These are phyloP conservation scores for Drusus annulatus DNA, from an alignment of 1,140 invertebrate genomes.

Conservation along the genomic window DNA sequence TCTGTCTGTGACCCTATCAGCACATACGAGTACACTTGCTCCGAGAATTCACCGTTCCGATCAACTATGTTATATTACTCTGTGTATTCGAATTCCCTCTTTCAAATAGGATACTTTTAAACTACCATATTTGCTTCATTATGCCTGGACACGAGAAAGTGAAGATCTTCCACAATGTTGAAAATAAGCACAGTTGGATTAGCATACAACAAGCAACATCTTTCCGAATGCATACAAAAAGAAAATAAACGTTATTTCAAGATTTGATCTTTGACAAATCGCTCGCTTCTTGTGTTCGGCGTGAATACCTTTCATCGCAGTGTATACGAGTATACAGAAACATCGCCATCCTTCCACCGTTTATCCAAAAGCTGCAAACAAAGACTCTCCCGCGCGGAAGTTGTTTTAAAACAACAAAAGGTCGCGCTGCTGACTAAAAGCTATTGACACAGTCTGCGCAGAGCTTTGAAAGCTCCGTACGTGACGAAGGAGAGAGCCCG, in stretches of 20 bases:
- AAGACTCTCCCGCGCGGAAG: constrained; percentile 21
- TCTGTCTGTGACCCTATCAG: no score
- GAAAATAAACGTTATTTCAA: not conserved
- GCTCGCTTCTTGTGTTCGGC: not conserved
- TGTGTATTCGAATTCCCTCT: no score
- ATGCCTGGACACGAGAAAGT: no score
- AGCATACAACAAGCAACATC: not conserved
- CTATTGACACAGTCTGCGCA: constrained; percentile 37
- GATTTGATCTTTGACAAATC: not conserved
- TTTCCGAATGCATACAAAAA: not conserved
- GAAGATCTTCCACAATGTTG: no score
- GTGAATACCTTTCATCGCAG: not conserved
- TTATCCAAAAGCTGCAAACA: constrained; percentile 19
- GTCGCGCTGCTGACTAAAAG: constrained; percentile 4
- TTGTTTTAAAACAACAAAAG: constrained; percentile 36
- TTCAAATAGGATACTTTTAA: no score
- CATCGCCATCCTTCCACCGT: not conserved
- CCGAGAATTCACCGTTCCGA: no score
- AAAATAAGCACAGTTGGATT: no score
- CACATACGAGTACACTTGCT: no score
- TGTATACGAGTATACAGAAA: not conserved
- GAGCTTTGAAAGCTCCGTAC: constrained; percentile 10
- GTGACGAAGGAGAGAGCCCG: not conserved
- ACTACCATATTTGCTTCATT: no score
- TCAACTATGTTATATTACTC: no score